Evolutionary conservation across 2,888 invertebrate species (phyloP).

Genomic region (Gandaritis pyraliata): DNA sequence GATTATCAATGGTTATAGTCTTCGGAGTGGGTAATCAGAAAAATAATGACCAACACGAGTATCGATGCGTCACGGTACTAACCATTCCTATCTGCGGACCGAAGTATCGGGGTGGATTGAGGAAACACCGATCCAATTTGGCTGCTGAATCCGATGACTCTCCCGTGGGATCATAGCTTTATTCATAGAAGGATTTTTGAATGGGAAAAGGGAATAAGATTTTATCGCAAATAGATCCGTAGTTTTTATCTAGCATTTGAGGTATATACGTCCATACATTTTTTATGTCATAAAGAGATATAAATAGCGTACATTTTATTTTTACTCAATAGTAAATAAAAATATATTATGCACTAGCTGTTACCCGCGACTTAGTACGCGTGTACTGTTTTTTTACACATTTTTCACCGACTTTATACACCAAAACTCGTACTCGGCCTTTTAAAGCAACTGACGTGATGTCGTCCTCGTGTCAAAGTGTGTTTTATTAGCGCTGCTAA

Average conservation of each 20-base stretch:
- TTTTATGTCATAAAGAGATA: too few relatives aligned
- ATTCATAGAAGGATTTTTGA: constrained; percentile 72
- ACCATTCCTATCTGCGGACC: constrained; percentile 11
- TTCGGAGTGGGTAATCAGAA: neutral
- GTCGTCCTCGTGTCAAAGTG: too few relatives aligned
- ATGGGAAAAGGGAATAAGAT: constrained; percentile 52
- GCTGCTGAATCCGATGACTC: constrained; percentile 69
- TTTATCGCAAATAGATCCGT: constrained; percentile 33
- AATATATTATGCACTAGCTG: too few relatives aligned
- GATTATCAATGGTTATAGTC: neutral
- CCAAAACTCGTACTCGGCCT: too few relatives aligned
- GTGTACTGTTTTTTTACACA: too few relatives aligned
- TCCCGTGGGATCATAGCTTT: constrained; percentile 69
- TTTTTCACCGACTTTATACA: too few relatives aligned
- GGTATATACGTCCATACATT: neutral
- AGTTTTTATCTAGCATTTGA: constrained; percentile 20
- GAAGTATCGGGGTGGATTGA: constrained; percentile 21
- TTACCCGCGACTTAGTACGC: too few relatives aligned
- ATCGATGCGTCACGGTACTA: constrained; percentile 45
- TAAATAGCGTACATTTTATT: too few relatives aligned
- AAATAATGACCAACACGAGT: neutral
- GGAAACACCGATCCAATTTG: constrained; percentile 74
- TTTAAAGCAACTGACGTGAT: too few relatives aligned
- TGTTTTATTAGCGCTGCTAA: too few relatives aligned
- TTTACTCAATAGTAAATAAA: too few relatives aligned